A percentile compares a stretch with the other conserved stretches of the same genome.
These are phyloP conservation scores for Phymastichus coffea DNA, from an alignment of 1,140 invertebrate genomes.

Conservation along the genomic window DNA sequence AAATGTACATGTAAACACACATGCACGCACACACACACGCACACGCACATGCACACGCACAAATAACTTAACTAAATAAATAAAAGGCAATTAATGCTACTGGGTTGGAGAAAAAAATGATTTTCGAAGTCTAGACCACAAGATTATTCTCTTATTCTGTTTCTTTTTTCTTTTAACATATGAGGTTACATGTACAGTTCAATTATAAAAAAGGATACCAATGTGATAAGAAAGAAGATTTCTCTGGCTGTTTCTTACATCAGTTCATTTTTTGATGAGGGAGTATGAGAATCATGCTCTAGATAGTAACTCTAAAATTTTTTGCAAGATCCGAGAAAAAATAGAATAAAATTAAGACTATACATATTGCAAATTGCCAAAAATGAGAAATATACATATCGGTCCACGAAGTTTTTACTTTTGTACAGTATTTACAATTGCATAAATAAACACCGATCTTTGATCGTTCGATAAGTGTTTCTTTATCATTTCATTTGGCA, in stretches of 20 bases:
- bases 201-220: conserved; percentile 25
- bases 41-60: too few species aligned
- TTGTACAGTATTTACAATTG: conserved; percentile 29
- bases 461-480: conserved; percentile 11
- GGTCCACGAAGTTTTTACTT: conserved; percentile 18
- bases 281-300: conserved; percentile 13
- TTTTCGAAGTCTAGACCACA: conserved; percentile 13
- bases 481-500: conserved; percentile 9
- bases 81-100: conserved; percentile 38
- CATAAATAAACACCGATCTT: conserved; percentile 25
- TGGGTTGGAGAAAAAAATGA: conserved; percentile 19
- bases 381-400: conserved; percentile 3
- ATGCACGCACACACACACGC: too few species aligned
- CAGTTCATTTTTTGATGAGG: conserved; percentile 1
- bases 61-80: too few species aligned
- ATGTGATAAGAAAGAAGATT: background rate
- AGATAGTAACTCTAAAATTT: too few species aligned
- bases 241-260: conserved; percentile 10
- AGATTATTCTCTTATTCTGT: conserved; percentile 19
- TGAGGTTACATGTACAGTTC: conserved; percentile 22
- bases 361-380: conserved; percentile 24
- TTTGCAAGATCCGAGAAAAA: too few species aligned
- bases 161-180: conserved; percentile 11
- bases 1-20: too few species aligned
- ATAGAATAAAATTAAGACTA: conserved; percentile 16